A percentile compares a stretch with the other conserved stretches of the same genome.
phyloP scores from a whole-genome alignment of 2,113 vertebrate species.

The Podiceps cristatus region DNA sequence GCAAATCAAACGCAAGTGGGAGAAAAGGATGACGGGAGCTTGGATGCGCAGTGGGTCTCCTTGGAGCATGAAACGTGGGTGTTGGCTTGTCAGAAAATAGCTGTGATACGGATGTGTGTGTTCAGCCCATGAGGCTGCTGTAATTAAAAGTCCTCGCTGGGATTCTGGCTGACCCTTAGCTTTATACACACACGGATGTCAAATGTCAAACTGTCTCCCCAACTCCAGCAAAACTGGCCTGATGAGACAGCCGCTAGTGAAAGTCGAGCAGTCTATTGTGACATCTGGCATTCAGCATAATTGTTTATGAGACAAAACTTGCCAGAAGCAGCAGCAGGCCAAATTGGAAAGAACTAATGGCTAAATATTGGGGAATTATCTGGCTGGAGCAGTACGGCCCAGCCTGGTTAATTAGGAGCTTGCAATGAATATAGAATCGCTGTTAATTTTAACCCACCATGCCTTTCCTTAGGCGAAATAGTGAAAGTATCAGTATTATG shows the following conservation, averaged over 20 bases:
- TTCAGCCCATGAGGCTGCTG: neutral
- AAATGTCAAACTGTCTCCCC: conserved; percentile 27
- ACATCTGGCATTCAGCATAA: conserved; percentile 48
- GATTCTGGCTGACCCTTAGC: neutral
- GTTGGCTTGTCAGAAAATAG: neutral
- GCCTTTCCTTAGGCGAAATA: neutral
- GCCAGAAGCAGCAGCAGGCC: conserved; percentile 57
- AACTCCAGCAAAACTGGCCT: neutral
- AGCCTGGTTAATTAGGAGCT: conserved; percentile 52
- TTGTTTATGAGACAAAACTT: conserved; percentile 48
- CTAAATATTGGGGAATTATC: conserved; percentile 59
- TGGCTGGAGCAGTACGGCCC: conserved; percentile 7
- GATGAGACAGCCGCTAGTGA: neutral
- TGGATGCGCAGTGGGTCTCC: neutral
- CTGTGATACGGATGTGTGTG: neutral
- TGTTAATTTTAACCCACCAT: conserved; percentile 38
- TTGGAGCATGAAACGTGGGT: neutral
- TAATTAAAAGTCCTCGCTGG: neutral
- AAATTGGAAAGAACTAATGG: conserved; percentile 48
- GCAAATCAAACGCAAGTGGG: neutral
- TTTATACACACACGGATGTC: neutral
- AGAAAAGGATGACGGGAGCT: neutral
- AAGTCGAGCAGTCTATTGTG: neutral
- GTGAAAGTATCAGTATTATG: neutral
- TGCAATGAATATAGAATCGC: neutral